Percentiles rank a stretch among this genome's conserved stretches.
phyloP scores from a whole-genome alignment of 2,888 invertebrate species.

The Tanaodytes sp. region DNA sequence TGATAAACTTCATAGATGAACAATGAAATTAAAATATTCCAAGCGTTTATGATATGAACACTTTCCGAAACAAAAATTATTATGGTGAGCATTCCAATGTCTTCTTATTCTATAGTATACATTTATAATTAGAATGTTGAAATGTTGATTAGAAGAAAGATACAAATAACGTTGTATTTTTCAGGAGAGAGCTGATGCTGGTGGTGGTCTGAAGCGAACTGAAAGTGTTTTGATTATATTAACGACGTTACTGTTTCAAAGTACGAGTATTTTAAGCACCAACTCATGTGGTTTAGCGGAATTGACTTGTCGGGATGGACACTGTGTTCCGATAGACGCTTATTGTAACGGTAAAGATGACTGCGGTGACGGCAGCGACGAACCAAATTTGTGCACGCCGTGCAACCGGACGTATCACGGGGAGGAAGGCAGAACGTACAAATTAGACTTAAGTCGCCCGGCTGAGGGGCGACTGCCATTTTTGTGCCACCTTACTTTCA shows the following conservation, averaged over 20 bases:
- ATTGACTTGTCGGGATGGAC: constrained; percentile 81
- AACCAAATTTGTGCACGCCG: constrained; percentile 84
- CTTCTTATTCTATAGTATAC: too few species aligned
- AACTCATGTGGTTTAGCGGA: constrained; percentile 83
- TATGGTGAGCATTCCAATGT: too few species aligned
- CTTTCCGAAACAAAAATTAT: too few species aligned
- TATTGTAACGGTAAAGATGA: constrained; percentile 90
- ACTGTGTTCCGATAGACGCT: constrained; percentile 87
- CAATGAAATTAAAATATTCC: too few species aligned
- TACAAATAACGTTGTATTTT: too few species aligned
- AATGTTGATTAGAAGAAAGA: too few species aligned
- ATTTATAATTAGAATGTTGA: too few species aligned
- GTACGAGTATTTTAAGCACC: constrained; percentile 48
- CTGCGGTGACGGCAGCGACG: constrained; percentile 89
- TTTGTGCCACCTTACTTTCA: constrained; percentile 92
- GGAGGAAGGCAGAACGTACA: constrained; percentile 80
- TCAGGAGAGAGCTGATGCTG: constrained; percentile 68
- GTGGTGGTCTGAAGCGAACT: constrained; percentile 58
- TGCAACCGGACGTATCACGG: constrained; percentile 95
- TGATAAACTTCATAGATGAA: too few species aligned
- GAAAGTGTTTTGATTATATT: constrained; percentile 33
- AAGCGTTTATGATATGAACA: too few species aligned
- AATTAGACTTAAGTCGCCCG: constrained; percentile 83
- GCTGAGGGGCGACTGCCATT: constrained; percentile 86
- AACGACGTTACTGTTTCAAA: constrained; percentile 51